Base-by-base conservation (phyloP, 2,888 invertebrate genomes). In the Ptychoptera contaminata region DNA sequence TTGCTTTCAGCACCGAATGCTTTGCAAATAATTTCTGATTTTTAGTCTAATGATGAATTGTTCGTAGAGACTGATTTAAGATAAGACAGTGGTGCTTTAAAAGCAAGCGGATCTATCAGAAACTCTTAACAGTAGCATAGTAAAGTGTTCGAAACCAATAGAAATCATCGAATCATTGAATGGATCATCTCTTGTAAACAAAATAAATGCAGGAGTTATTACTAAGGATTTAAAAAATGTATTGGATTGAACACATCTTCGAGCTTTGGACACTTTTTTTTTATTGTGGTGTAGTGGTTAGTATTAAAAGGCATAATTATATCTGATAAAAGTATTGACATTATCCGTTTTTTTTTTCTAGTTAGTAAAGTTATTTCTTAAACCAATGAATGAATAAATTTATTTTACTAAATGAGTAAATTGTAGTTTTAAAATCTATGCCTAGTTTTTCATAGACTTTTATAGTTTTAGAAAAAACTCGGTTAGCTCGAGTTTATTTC, bases 171-270 rank as follows among this genome's bases (percentile, higher is more conserved):
- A 37, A 37, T 37, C 23, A 37, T 37, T 37, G 2, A 3, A 5
- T 37, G 37, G 37, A 7, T 37, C 37, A 7, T 14, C 23, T 2
- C 37, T 37, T 37, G 37, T 37, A 14, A 37, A 37, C 16, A 37
- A 37, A 37, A 37, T 7, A 37, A 37, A 37, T 16, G 37, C 37
- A 37, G 37, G 37, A 37, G 37, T 37, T 37, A 37, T 37, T 36
- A 36, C n/a, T n/a, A n/a, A n/a, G n/a, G n/a, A n/a, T n/a, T n/a
- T n/a, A n/a, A n/a, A n/a, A n/a, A n/a, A n/a, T n/a, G n/a, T n/a
- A n/a, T n/a, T n/a, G n/a, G n/a, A n/a, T n/a, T n/a, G n/a, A n/a
- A n/a, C n/a, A n/a, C n/a, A n/a, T n/a, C n/a, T n/a, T n/a, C n/a
- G n/a, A n/a, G n/a, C n/a, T n/a, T n/a, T n/a, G n/a, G n/a, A 10